These are phyloP conservation scores for Lutraria rhynchaena DNA, from an alignment of 1,140 invertebrate genomes.

Conservation along the genomic window DNA sequence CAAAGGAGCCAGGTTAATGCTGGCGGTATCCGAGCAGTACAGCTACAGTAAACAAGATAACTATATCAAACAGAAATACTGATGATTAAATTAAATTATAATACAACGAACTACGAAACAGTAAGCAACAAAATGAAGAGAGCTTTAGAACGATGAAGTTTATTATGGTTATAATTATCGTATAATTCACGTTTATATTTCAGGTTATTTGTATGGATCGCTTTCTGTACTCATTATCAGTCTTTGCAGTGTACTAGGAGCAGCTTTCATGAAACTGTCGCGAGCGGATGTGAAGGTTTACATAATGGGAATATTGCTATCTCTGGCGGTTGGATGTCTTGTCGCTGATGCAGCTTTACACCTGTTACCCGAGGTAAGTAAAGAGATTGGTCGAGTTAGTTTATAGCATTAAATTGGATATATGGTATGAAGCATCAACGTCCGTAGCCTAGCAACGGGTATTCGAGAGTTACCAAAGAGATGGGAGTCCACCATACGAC, in stretches of 20 bases:
- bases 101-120: background rate
- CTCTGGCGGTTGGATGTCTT: constrained; percentile 79
- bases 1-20: no score
- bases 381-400: no score
- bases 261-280: constrained; percentile 74
- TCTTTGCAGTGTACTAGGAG: constrained; percentile 73
- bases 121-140: background rate
- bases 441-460: no score
- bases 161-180: background rate
- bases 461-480: no score
- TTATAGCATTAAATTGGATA: no score
- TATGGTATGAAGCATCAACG: no score
- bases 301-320: constrained; percentile 77
- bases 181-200: constrained; percentile 11
- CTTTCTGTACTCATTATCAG: constrained; percentile 79
- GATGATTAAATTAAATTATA: background rate
- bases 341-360: constrained; percentile 81
- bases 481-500: no score
- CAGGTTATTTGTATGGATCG: constrained; percentile 80
- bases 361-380: constrained; percentile 77
- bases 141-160: background rate
- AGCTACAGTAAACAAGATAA: background rate
- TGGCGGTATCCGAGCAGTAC: background rate
- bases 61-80: background rate
- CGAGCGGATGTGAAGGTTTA: constrained; percentile 59